Evolutionary conservation across 2,113 vertebrate species (phyloP).

Genomic region (Platycercus adscitus): DNA sequence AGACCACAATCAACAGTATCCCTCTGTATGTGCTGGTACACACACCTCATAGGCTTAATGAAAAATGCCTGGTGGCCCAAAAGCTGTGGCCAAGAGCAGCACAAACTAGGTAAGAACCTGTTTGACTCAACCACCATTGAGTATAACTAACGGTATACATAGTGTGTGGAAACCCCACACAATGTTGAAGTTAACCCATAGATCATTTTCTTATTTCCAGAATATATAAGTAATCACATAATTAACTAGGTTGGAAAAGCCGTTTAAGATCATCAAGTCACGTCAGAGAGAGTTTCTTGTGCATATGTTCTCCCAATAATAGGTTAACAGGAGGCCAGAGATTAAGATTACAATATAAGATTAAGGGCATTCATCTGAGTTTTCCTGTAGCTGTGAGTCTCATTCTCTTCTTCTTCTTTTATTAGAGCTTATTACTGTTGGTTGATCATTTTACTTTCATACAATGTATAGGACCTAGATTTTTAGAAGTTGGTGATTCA

Average conservation of each 20-base stretch:
- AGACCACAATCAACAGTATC: neutral
- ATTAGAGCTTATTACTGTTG: neutral
- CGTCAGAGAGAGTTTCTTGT: neutral
- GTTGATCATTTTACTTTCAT: neutral
- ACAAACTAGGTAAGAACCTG: neutral
- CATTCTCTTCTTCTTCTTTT: neutral
- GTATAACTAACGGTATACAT: neutral
- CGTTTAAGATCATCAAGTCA: neutral
- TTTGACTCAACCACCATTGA: neutral
- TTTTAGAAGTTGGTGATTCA: neutral
- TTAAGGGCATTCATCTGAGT: neutral
- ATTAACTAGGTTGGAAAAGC: neutral
- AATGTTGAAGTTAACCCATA: neutral
- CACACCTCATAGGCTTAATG: neutral
- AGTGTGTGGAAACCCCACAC: neutral
- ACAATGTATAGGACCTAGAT: neutral
- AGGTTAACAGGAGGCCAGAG: neutral
- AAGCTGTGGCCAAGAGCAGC: neutral
- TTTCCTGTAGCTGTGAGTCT: neutral
- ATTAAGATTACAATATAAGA: neutral
- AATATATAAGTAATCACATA: neutral
- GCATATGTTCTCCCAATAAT: neutral
- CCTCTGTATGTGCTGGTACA: neutral
- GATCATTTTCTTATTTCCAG: neutral
- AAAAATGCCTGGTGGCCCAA: neutral